Base-by-base conservation (phyloP, 2,113 vertebrate species). In the Neotragus pygmaeus region DNA sequence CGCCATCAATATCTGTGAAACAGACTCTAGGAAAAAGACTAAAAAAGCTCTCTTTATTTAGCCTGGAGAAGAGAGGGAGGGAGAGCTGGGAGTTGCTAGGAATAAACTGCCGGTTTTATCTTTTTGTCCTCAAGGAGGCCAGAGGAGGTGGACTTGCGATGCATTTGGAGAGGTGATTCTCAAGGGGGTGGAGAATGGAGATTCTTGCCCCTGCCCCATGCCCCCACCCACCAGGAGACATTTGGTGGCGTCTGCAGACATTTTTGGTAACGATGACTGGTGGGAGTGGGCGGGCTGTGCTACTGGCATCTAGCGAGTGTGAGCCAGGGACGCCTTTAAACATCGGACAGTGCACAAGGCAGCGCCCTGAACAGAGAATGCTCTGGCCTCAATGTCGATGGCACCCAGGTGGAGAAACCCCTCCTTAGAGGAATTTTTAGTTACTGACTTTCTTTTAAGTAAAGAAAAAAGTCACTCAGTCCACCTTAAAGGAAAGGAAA, bases 31-130 rank as follows among this genome's bases (percentile, higher is more conserved):
- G 93, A 96, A 97, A 96, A 97, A 95, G 94, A 97, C 88, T 82
- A 83, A 98, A 97, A 98, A 97, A 97, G 88, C 81, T n/a, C 15
- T 97, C 98, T 97, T 95, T 98, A 97, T 98, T 98, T 98, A 98
- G 98, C 94, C 23, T 82, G 77, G 66, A 78, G 94, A 96, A 81
- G 95, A 93, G 95, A 93, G 60, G 94, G 94, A 85, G 90, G 94
- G 60, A 96, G 96, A 94, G 62, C 91, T 84, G 90, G 30, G 88
- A 84, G 88, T 23, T 86, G 90, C 97, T 95, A 85, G 97, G 96
- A 97, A 97, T 95, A 96, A 96, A 82, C 75, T 77, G 90, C 95
- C 94, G 70, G 88, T 96, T 96, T 97, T 97, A 95, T 94, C 91
- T 90, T 91, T 86, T 53, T 85, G 91, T 97, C 95, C 93, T 55